Evolutionary conservation across 2,113 vertebrate genomes (phyloP), one percentile per base, ranked within the genome.

Genomic region (Fulica atra): DNA sequence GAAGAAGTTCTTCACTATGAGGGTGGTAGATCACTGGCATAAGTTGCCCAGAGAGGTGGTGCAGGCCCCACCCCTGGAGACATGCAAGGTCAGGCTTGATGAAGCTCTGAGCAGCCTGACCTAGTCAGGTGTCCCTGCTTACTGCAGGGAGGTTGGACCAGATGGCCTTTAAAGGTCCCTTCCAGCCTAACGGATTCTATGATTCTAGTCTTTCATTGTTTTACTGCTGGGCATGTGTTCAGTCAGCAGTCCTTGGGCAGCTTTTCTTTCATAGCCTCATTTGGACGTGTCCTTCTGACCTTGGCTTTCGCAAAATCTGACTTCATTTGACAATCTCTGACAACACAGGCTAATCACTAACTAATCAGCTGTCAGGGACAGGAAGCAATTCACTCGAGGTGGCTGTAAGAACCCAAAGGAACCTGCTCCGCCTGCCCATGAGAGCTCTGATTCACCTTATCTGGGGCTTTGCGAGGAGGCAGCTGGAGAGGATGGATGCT

Each of bases 341-440:
- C 56, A 61, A 31, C 68, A 24, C 6, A 16, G 5, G 9, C 2
- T 26, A 57, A 80, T 82, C 44, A 2, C 60, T 73, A 13, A 82
- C 68, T 74, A 82, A 66, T 51, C 59, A 14, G 13, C 33, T 80
- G 64, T 40, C 3, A 0, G 36, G 86, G 77, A 61, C 54, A 57
- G 72, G 53, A 29, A 48, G 48, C 60, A 57, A 90, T 88, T 74
- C 74, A 63, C 28, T 40, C 0, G 0, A 61, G 56, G 4, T 66
- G n/a, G 40, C 36, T 1, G 0, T 46, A 51, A 53, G 59, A 54
- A 85, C 53, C n/a, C 42, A 42, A 38, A 53, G 68, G 80, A 70
- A 57, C 46, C n/a, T 71, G 74, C 51, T 65, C 53, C 0, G 0
- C 60, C 35, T 69, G 29, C 16, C 59, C 1, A 0, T 0, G 4